Percentiles rank a stretch among this genome's conserved stretches.
Evolutionary conservation across 2,797 vertebrate genomes (phyloP).

Genomic region (Salmo trutta): DNA sequence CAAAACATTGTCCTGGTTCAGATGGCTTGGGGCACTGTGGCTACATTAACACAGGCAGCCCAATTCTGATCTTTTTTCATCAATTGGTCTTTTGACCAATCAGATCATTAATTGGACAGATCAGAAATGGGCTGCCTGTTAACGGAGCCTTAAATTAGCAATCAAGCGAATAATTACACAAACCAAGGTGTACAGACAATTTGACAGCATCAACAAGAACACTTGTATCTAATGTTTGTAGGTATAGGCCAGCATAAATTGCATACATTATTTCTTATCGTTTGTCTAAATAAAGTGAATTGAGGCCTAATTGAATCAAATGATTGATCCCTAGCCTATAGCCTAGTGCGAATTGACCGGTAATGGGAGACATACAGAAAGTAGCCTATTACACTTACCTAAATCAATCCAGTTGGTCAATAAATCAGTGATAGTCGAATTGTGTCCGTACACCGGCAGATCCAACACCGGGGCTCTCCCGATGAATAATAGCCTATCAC

Average conservation of each 20-base stretch:
- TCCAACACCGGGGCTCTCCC: background rate
- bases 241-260: background rate
- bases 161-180: background rate
- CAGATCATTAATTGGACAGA: too few relatives aligned
- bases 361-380: background rate
- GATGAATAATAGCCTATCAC: background rate
- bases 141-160: background rate
- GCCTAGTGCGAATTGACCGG: background rate
- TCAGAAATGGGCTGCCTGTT: too few relatives aligned
- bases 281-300: background rate
- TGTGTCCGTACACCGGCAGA: background rate
- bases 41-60: too few relatives aligned
- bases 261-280: background rate
- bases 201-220: background rate
- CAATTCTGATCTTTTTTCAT: too few relatives aligned
- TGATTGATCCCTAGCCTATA: background rate
- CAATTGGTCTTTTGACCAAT: background rate
- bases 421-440: background rate
- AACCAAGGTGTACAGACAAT: background rate
- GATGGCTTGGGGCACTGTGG: background rate
- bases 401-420: background rate
- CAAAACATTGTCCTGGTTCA: background rate
- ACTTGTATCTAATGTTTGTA: background rate
- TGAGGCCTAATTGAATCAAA: background rate
- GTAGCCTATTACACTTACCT: constrained; percentile 2